Conservation (phyloP, 2,797 vertebrate genomes). For the Myotis findleyi region DNA sequence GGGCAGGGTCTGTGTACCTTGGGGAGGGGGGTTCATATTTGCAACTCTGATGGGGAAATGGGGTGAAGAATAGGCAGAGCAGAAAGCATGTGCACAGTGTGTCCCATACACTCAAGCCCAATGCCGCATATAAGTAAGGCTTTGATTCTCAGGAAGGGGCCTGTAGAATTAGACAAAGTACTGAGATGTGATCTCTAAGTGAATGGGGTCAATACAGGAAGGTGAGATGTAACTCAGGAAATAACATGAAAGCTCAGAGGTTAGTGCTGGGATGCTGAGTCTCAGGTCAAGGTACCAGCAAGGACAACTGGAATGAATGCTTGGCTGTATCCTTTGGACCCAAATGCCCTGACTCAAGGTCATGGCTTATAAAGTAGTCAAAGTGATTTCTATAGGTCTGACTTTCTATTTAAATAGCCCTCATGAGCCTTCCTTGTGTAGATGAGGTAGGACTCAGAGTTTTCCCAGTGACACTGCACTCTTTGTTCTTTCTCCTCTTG, state of each 20-base stretch:
- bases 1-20: neutral
- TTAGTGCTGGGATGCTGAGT: neutral
- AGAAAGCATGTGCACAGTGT: neutral
- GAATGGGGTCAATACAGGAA: neutral
- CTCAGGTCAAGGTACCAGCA: neutral
- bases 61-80: neutral
- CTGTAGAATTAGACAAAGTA: neutral
- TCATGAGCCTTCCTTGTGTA: neutral
- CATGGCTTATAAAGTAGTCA: neutral
- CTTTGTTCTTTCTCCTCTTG: constrained; percentile 16
- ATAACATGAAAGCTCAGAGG: neutral
- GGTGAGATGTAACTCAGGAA: neutral
- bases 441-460: neutral
- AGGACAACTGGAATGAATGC: neutral
- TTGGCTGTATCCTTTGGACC: neutral
- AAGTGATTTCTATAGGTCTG: neutral
- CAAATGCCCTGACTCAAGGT: neutral
- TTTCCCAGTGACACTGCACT: neutral
- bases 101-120: neutral
- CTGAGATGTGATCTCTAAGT: neutral
- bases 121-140: neutral
- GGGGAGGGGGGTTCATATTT: neutral
- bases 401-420: neutral
- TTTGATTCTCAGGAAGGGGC: neutral
- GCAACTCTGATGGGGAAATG: neutral